Conservation (phyloP, 2,797 vertebrate species). For the Channallabes apus region DNA sequence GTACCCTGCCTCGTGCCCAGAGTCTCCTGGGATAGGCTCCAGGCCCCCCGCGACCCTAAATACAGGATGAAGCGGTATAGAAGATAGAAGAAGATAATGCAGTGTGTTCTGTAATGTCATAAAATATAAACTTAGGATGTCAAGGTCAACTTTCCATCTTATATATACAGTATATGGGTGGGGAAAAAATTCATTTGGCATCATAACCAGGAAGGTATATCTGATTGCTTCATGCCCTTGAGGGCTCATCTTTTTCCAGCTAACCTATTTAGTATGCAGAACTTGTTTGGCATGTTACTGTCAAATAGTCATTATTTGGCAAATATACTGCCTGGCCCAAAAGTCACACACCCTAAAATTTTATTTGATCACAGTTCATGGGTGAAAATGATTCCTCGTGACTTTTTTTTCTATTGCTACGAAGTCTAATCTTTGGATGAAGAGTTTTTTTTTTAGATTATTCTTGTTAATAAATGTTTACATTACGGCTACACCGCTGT, state of each 20-base stretch:
- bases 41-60: too few species aligned
- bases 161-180: not conserved
- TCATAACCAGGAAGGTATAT: conserved; percentile 33
- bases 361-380: too few species aligned
- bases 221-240: conserved; percentile 11
- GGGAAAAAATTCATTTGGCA: conserved; percentile 30
- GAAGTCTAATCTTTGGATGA: too few species aligned
- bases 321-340: not conserved
- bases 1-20: too few species aligned
- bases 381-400: too few species aligned
- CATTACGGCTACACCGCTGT: too few species aligned
- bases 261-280: not conserved
- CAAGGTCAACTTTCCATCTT: conserved; percentile 23
- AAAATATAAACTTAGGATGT: conserved; percentile 31
- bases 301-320: not conserved
- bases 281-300: not conserved
- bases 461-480: too few species aligned
- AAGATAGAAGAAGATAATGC: too few species aligned
- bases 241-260: not conserved
- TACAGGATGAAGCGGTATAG: too few species aligned
- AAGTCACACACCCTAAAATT: not conserved
- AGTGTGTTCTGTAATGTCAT: conserved; percentile 10
- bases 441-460: too few species aligned
- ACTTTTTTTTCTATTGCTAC: too few species aligned
- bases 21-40: too few species aligned